Base-by-base conservation (phyloP, 1,140 invertebrate species). In the Trachymyrmex cornetzi region DNA sequence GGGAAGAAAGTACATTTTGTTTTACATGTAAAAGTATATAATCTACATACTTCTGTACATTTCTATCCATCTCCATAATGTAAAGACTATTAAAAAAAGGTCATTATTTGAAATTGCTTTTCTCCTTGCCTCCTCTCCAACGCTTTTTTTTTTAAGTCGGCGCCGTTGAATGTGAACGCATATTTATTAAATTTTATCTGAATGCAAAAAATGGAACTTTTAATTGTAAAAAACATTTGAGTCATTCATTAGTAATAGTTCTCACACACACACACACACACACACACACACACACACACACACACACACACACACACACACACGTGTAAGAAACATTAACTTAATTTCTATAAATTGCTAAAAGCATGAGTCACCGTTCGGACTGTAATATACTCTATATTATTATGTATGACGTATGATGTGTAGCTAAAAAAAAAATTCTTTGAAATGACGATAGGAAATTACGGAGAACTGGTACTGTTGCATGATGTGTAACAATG, bases 361-460 rank as follows among this genome's bases (percentile, higher is more conserved):
- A 27, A 72, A 59, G 6, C 34, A 2, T 74, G 80, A 59, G 34
- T 71, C 53, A 82, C 16, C 38, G 11, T 81, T 19, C 19, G 22
- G 0, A 48, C 3, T n/a, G 6, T 63, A 63, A 30, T 27, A 27
- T 24, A 77, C 27, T 9, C 0, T 50, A 14, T 50, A 64, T n/a
- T 44, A 59, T 53, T 19, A 30, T 2, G 0, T 44, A 44, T 3
- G 5, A 50, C 14, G 48, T 55, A 3, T 74, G 53, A 71, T 38
- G 79, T 81, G 7, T 61, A 16, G 38, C 61, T 72, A 48, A 74
- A 82, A 82, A 72, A 72, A 50, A 12, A 34, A 74, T 34, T 84
- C 80, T 30, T 59, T 5, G 55, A 81, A 61, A 82, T 19, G 19
- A 34, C 38, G 12, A 12, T 9, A 3, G 48, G 4, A 14, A 2